A percentile compares a stretch with the other conserved stretches of the same genome.
Evolutionary conservation across 2,888 invertebrate species (phyloP).

Genomic region (Latheticus oryzae): DNA sequence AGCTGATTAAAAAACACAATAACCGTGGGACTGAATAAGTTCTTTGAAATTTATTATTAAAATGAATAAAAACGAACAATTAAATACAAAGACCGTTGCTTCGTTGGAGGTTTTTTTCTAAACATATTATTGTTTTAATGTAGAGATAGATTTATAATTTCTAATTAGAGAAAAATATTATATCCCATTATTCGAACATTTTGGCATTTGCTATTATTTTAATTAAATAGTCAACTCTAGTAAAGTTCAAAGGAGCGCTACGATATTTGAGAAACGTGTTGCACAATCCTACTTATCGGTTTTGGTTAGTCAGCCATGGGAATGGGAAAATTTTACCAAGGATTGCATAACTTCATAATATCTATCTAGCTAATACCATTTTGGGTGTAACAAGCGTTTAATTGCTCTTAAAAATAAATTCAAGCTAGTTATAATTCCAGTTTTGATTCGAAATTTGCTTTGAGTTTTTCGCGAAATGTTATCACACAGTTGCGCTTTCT

Average conservation of each 20-base stretch:
- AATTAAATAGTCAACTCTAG: conserved; percentile 11
- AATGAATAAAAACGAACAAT: conserved; percentile 22
- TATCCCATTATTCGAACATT: conserved; percentile 35
- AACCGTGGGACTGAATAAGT: conserved; percentile 29
- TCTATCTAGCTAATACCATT: too few relatives aligned
- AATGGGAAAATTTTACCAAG: conserved; percentile 3
- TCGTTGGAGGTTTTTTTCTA: conserved; percentile 17
- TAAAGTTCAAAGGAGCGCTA: conserved; percentile 22
- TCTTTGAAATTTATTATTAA: conserved; percentile 27
- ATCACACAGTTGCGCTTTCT: too few relatives aligned
- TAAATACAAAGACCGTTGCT: conserved; percentile 18
- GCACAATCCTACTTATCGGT: conserved; percentile 20
- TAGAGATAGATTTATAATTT: conserved; percentile 30
- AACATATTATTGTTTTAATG: conserved; percentile 24
- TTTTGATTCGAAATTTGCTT: too few relatives aligned
- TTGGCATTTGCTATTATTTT: conserved; percentile 22
- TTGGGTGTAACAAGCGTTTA: too few relatives aligned
- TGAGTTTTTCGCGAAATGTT: too few relatives aligned
- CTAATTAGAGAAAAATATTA: conserved; percentile 33
- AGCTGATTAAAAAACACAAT: conserved; percentile 31
- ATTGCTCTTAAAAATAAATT: too few relatives aligned
- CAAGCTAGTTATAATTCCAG: too few relatives aligned
- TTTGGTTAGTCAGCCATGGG: conserved; percentile 18
- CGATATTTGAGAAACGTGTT: conserved; percentile 20
- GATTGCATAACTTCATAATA: too few relatives aligned